These are phyloP conservation scores for Merops nubicus DNA, from an alignment of 2,113 vertebrate genomes.

Conservation along the genomic window DNA sequence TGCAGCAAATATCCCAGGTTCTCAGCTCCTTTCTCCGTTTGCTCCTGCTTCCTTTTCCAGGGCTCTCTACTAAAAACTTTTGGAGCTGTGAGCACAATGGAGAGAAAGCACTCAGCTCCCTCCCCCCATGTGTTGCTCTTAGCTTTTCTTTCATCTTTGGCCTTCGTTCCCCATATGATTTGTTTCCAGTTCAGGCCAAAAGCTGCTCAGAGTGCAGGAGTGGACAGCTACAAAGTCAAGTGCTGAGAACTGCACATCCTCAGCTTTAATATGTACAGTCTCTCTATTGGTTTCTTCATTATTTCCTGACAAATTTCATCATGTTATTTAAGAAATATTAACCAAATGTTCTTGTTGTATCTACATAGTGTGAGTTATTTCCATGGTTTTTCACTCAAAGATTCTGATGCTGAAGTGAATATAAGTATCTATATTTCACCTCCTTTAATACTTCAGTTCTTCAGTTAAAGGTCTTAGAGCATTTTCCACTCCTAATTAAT, in stretches of 20 bases:
- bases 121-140: not conserved
- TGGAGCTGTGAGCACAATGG: not conserved
- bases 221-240: not conserved
- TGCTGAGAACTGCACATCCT: not conserved
- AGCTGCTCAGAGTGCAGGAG: not conserved
- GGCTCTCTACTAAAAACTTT: fast-evolving
- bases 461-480: constrained; percentile 33
- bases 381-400: not conserved
- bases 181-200: not conserved
- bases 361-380: not conserved
- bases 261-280: not conserved
- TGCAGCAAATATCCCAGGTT: not conserved
- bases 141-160: not conserved
- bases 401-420: not conserved
- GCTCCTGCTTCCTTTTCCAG: not conserved
- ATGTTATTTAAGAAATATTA: not conserved
- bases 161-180: not conserved
- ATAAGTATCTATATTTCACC: constrained; percentile 1
- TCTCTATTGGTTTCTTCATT: not conserved
- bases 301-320: not conserved
- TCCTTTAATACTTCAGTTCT: constrained; percentile 4
- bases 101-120: not conserved
- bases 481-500: constrained; percentile 44
- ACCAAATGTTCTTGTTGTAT: not conserved
- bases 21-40: not conserved